phyloP scores from a whole-genome alignment of 2,888 invertebrate species.

The Thelaira solivaga region DNA sequence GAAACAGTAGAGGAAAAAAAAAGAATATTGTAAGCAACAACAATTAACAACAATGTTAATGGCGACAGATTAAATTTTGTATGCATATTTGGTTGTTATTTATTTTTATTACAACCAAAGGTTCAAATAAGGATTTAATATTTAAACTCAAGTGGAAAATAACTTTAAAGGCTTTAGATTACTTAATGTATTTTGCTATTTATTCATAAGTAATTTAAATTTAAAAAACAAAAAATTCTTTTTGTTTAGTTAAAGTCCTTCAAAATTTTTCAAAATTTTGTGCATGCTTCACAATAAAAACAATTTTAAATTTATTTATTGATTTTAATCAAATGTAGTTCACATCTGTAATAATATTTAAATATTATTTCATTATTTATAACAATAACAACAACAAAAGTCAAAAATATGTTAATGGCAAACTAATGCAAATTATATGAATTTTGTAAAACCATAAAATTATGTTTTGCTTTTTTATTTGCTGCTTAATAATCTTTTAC shows the following conservation, averaged over 20 bases:
- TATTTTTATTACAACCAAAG: neutral
- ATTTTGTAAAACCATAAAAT: conserved; percentile 58
- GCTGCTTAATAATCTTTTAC: neutral
- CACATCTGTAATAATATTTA: conserved; percentile 11
- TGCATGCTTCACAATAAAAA: neutral
- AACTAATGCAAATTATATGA: conserved; percentile 61
- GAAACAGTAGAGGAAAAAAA: neutral
- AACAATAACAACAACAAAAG: neutral
- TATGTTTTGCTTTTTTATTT: conserved; percentile 41
- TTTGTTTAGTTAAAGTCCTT: too few species aligned
- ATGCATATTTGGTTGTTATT: neutral
- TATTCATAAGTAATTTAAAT: too few species aligned
- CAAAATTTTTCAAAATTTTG: too few species aligned
- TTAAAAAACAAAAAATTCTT: neutral
- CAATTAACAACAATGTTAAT: conserved; percentile 30
- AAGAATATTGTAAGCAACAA: conserved; percentile 2
- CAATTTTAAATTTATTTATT: neutral
- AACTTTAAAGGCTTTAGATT: too few species aligned
- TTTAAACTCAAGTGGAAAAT: too few species aligned
- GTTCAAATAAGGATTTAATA: too few species aligned
- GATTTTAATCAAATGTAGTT: conserved; percentile 28
- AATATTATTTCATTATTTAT: conserved; percentile 30
- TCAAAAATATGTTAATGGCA: conserved; percentile 54
- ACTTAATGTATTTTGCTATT: too few species aligned
- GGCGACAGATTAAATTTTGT: conserved; percentile 9